Conservation (phyloP, 2,888 invertebrate species). For the Cryptophagus acutangulus region DNA sequence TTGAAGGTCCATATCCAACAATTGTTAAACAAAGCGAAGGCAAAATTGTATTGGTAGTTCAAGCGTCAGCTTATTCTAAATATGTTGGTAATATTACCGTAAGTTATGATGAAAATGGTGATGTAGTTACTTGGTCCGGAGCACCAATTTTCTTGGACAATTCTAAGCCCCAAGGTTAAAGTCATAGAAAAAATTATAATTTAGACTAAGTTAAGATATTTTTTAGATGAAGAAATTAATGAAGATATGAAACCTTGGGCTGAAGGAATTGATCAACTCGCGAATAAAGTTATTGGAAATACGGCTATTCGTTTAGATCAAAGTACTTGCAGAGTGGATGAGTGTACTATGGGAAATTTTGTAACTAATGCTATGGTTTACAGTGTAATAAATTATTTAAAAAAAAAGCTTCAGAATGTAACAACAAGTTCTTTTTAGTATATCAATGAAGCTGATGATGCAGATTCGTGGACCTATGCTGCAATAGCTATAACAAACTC, state of each 20-base stretch:
- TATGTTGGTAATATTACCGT: constrained; percentile 75
- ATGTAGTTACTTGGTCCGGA: constrained; percentile 60
- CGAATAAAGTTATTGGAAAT: constrained; percentile 55
- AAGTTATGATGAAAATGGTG: constrained; percentile 63
- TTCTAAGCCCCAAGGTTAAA: constrained; percentile 25
- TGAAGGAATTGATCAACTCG: constrained; percentile 52
- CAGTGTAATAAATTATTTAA: constrained; percentile 49
- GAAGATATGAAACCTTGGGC: constrained; percentile 58
- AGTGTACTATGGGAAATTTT: constrained; percentile 72
- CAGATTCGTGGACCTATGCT: constrained; percentile 62
- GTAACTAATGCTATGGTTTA: constrained; percentile 68
- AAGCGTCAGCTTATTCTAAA: constrained; percentile 67
- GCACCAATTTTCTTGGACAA: constrained; percentile 57
- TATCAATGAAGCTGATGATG: constrained; percentile 20
- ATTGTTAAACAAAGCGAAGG: constrained; percentile 56
- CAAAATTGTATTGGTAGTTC: constrained; percentile 61
- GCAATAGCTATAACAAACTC: constrained; percentile 63
- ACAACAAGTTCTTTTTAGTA: constrained; percentile 24
- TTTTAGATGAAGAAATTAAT: constrained; percentile 58
- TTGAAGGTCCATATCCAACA: constrained; percentile 66
- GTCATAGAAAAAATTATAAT: not conserved
- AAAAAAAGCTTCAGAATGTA: constrained; percentile 7
- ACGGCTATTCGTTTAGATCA: constrained; percentile 47
- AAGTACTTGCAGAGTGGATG: constrained; percentile 53
- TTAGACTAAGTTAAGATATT: constrained; percentile 3